These are phyloP conservation scores for Etheostoma cragini DNA, from an alignment of 2,113 vertebrate species.

Conservation along the genomic window DNA sequence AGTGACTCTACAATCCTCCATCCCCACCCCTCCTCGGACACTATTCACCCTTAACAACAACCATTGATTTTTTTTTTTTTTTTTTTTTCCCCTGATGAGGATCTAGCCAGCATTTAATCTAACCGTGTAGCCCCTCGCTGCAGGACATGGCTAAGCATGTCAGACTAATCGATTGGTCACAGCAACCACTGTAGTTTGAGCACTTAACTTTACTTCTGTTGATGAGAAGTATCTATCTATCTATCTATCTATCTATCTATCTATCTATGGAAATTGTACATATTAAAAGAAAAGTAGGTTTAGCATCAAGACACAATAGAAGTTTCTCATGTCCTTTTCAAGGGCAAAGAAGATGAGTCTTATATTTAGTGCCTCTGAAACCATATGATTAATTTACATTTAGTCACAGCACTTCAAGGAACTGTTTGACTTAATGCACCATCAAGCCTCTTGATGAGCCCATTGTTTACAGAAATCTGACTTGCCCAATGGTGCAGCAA, in stretches of 20 bases:
- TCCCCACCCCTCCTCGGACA: conserved; percentile 75
- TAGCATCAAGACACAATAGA: neutral
- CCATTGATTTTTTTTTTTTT: conserved; percentile 93
- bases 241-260: neutral
- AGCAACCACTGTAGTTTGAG: conserved; percentile 17
- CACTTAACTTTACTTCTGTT: conserved; percentile 36
- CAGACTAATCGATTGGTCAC: conserved; percentile 91
- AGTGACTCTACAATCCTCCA: conserved; percentile 84
- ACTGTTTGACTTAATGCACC: conserved; percentile 88
- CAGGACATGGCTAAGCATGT: conserved; percentile 92
- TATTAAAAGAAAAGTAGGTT: neutral
- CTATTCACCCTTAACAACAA: conserved; percentile 88
- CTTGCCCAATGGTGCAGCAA: conserved; percentile 88
- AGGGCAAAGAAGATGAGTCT: conserved; percentile 88
- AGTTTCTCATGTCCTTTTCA: conserved; percentile 72
- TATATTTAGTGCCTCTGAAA: conserved; percentile 85
- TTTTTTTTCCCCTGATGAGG: conserved; percentile 92
- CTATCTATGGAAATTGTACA: conserved; percentile 1
- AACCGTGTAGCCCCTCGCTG: conserved; percentile 92
- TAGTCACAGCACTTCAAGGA: conserved; percentile 93
- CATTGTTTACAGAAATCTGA: conserved; percentile 91
- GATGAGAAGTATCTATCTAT: conserved; percentile 41
- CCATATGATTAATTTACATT: conserved; percentile 95
- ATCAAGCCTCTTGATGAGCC: conserved; percentile 86
- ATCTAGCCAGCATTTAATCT: conserved; percentile 97